Conservation (phyloP, 2,797 vertebrate species). For the Lepus townsendii region DNA sequence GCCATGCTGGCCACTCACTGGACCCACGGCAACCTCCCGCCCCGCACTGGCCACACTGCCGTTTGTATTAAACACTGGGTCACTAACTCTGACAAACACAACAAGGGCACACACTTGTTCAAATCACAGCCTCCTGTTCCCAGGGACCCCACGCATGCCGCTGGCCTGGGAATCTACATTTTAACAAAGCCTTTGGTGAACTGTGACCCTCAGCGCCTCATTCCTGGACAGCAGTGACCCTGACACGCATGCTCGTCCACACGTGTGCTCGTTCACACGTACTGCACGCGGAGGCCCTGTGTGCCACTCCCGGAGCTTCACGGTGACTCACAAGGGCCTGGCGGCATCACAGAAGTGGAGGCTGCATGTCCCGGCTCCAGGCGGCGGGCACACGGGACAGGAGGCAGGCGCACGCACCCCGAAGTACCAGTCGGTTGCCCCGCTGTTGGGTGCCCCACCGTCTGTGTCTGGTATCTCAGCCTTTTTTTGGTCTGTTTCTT, state of each 20-base stretch:
- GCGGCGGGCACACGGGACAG: neutral
- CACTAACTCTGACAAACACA: neutral
- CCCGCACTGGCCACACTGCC: rapidly evolving
- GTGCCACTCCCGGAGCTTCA: too few species aligned
- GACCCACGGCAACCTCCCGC: neutral
- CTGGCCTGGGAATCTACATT: neutral
- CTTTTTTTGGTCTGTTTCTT: neutral
- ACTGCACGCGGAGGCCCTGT: too few species aligned
- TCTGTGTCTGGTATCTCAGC: neutral
- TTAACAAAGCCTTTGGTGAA: neutral
- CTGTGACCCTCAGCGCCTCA: neutral
- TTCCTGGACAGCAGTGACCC: too few species aligned
- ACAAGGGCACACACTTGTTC: neutral
- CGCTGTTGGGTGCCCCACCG: rapidly evolving
- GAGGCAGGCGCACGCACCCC: neutral
- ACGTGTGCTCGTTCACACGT: too few species aligned
- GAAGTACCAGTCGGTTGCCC: neutral
- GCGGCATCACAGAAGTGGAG: rapidly evolving
- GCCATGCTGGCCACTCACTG: neutral
- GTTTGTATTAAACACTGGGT: neutral
- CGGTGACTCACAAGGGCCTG: neutral
- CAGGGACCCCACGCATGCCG: neutral
- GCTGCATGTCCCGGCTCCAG: neutral
- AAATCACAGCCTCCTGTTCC: neutral
- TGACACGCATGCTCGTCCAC: too few species aligned